phyloP scores from a whole-genome alignment of 2,113 vertebrate genomes.

The Balaeniceps rex region DNA sequence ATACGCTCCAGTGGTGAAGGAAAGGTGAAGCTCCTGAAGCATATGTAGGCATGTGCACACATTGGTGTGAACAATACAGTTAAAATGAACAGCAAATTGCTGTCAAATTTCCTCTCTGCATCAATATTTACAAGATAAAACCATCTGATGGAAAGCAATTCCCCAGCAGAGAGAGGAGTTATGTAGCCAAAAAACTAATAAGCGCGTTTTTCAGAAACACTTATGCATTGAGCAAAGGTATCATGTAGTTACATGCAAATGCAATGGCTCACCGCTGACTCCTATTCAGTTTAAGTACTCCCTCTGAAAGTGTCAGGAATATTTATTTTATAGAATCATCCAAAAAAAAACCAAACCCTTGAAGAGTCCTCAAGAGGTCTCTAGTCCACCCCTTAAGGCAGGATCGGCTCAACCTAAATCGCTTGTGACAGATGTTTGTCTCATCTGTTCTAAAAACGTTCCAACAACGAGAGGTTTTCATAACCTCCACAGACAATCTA shows the following conservation, averaged over 20 bases:
- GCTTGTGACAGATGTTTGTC: background rate
- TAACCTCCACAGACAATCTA: background rate
- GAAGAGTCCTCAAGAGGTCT: background rate
- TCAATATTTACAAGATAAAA: background rate
- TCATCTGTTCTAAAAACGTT: background rate
- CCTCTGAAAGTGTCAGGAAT: background rate
- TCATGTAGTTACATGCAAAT: background rate
- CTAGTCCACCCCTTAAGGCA: background rate
- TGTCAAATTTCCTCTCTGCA: background rate
- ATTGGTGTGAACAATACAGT: background rate
- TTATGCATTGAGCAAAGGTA: background rate
- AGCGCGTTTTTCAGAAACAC: background rate
- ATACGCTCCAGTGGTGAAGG: background rate
- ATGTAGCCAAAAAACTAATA: background rate
- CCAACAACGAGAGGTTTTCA: accelerated
- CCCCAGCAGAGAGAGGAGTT: background rate
- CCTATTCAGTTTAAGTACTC: background rate
- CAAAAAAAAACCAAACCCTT: background rate
- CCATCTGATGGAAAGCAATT: background rate
- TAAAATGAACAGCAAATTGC: background rate
- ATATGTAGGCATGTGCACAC: background rate
- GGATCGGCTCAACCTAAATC: background rate
- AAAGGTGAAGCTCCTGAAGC: background rate
- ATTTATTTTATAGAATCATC: background rate
- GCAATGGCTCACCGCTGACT: background rate